Evolutionary conservation across 1,140 invertebrate species (phyloP), one percentile per base, ranked within the genome.

Genomic region (Nephotettix cincticeps): DNA sequence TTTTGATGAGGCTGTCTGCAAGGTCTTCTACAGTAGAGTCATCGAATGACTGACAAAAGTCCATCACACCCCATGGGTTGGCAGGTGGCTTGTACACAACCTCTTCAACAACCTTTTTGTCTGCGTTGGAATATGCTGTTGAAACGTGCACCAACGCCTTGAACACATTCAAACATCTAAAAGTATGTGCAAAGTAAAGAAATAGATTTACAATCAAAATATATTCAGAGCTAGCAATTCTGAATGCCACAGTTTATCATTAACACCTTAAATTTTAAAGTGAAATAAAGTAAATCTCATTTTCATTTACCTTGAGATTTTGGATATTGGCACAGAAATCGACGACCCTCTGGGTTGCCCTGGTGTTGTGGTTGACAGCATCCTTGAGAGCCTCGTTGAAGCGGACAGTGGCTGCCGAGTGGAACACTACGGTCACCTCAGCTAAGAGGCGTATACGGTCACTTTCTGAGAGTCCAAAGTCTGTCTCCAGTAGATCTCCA

Each of bases 41-140:
- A 1, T 87, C 85, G 66, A 90, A 80, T 73, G 84, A 83, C 68
- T 86, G 83, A 14, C 87, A 83, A 73, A 85, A 87, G 43, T 86
- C 81, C 0, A 91, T 83, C 28, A 91, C 84, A 19, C 83, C 80
- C 23, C 86, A 80, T 29, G 88, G 87, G 75, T 90, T 86, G 27
- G 87, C 86, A 0, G 87, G 84, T 0, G 89, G 85, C 80, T 86
- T 85, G 77, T 94, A 94, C 13, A 95, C 87, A 14, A 80, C 80
- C 80, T 95, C 93, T 45, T 89, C 85, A 14, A 94, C 86, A 40
- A 87, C 83, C 2, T 81, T 79, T 45, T 86, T 85, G 69, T 94
- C 89, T 0, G 91, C 87, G 80, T 96, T 96, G 75, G 91, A 93
- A 80, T 94, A 96, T 0, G 93, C 94, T 0, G 94, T 96, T 1